Percentiles rank a stretch among this genome's conserved stretches.
Conservation (phyloP, 2,113 vertebrate genomes). For the Rhynchomys soricoides region DNA sequence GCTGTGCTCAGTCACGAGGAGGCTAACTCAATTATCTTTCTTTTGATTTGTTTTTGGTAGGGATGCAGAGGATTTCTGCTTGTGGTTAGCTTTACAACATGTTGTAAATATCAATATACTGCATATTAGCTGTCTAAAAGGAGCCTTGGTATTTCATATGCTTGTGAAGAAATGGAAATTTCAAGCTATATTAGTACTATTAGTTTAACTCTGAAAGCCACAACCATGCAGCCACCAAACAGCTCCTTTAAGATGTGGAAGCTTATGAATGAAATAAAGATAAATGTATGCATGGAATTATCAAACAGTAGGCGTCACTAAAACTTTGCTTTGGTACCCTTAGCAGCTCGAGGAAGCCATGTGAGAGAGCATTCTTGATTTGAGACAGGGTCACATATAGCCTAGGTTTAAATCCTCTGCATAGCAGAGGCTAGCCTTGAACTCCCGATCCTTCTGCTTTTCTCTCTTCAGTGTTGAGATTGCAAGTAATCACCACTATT, state of each 20-base stretch:
- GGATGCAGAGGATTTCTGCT: conserved; percentile 30
- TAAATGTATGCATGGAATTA: background rate
- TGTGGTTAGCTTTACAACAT: conserved; percentile 50
- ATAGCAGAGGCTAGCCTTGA: background rate
- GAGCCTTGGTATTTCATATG: conserved; percentile 4
- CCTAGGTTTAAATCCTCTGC: background rate
- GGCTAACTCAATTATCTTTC: conserved; percentile 55
- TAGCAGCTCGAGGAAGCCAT: background rate
- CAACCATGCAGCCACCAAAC: background rate
- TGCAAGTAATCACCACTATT: no score
- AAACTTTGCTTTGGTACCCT: background rate
- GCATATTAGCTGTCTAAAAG: conserved; percentile 49
- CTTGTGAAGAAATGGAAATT: conserved; percentile 42
- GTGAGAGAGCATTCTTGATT: background rate
- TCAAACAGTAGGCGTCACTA: background rate
- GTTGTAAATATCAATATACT: conserved; percentile 35
- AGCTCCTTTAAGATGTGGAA: background rate
- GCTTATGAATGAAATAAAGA: background rate
- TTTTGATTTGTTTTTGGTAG: conserved; percentile 60
- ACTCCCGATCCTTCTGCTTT: background rate
- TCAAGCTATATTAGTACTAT: conserved; percentile 30
- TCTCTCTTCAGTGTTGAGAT: no score
- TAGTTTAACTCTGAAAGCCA: background rate
- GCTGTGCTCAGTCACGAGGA: conserved; percentile 62
- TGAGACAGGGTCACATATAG: background rate